Base-by-base conservation (phyloP, 2,888 invertebrate genomes). In the Thecophora atra region DNA sequence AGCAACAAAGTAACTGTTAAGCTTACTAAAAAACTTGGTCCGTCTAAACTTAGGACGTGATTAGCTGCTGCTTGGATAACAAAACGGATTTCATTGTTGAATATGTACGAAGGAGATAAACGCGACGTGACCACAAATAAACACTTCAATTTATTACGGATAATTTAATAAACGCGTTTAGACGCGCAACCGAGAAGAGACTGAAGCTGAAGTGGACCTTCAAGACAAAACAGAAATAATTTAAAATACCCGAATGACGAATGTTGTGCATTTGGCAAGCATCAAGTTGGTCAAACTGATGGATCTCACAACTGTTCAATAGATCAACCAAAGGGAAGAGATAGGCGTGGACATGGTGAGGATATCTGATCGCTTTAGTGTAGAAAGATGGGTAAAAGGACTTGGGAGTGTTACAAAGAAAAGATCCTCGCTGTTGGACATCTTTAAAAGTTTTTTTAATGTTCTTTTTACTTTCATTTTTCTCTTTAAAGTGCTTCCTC, bases 61-160 rank as follows among this genome's bases (percentile, higher is more conserved):
- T 58, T n/a, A n/a, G n/a, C n/a, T n/a, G n/a, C 13, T 56, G 56
- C 21, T 24, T 1, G 26, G 24, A 26, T n/a, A 21, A 56, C 21
- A 56, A 56, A 58, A 58, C 28, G 5, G 21, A 8, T n/a, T 54
- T 8, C 54, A 28, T 37, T 8, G n/a, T 4, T 37, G 63, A 51
- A 28, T 24, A n/a, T 47, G 52, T 26, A 52, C 26, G 28, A n/a
- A n/a, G 11, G n/a, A 30, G 66, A 66, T 51, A 52, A 66, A 52
- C n/a, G 19, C 51, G 30, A 30, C 51, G 52, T 66, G 52, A 66
- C 51, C 66, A 30, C 52, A 66, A 66, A 66, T 66, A 19, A 30
- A 66, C 47, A 44, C 56, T 42, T 37, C n/a, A n/a, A 82, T 81
- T 81, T 82, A 82, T 80, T 82, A 75, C 76, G 77, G 75, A 76